Conservation (phyloP, 2,113 vertebrate species). For the Pyrgilauda ruficollis region DNA sequence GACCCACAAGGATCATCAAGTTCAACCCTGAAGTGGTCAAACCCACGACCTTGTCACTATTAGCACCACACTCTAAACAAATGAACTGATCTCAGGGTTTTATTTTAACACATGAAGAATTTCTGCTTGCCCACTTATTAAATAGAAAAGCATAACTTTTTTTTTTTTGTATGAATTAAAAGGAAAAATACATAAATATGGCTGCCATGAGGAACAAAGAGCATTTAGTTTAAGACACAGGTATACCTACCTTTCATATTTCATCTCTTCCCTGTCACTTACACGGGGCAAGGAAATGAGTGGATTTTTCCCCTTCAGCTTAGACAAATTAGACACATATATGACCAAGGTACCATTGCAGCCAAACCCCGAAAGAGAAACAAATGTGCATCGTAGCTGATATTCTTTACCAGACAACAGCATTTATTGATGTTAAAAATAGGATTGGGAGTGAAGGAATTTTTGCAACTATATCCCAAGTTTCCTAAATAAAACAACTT, state of each 20-base stretch:
- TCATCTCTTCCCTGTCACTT: background rate
- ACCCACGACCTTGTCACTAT: background rate
- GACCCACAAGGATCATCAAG: background rate
- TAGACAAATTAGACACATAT: background rate
- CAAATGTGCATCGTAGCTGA: background rate
- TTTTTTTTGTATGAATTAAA: background rate
- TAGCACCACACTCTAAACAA: background rate
- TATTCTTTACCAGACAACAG: background rate
- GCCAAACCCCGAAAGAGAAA: background rate
- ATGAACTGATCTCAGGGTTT: background rate
- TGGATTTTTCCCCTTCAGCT: background rate
- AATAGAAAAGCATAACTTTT: background rate
- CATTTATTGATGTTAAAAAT: background rate
- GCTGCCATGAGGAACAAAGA: background rate
- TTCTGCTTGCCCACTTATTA: background rate
- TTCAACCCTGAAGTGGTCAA: background rate
- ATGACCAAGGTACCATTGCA: background rate
- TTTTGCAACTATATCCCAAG: background rate
- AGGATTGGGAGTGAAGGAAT: background rate
- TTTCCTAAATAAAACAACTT: background rate
- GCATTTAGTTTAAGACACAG: background rate
- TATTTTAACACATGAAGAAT: background rate
- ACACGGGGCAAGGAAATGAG: background rate
- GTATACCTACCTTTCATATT: background rate
- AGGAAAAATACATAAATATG: background rate